Conservation (phyloP, 2,113 vertebrate species). For the Odontesthes bonariensis region DNA sequence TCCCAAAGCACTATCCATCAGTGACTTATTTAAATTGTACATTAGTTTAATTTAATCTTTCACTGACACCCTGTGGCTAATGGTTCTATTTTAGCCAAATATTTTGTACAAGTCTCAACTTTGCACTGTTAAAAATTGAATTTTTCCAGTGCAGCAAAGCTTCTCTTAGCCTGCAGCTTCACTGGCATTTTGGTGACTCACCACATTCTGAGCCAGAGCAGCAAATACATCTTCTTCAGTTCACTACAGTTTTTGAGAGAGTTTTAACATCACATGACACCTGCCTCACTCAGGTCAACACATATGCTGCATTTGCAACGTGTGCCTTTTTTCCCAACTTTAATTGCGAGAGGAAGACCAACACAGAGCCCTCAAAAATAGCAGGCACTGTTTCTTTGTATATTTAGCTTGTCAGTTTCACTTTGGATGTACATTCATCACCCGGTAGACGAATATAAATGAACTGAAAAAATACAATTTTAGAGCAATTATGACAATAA, state of each 20-base stretch:
- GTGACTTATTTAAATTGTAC: background rate
- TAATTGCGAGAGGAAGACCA: conserved; percentile 20
- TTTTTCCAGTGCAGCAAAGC: conserved; percentile 8
- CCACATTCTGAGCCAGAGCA: background rate
- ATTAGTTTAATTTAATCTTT: conserved; percentile 17
- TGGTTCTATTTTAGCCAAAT: background rate
- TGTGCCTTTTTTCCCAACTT: background rate
- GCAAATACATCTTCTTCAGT: background rate
- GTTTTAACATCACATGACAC: too few relatives aligned
- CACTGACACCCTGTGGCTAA: conserved; percentile 9
- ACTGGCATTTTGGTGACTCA: conserved; percentile 35
- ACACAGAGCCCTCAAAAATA: conserved; percentile 6
- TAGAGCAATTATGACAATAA: conserved; percentile 50
- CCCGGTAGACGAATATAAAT: conserved; percentile 22
- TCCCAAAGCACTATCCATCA: background rate
- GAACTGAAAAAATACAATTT: conserved; percentile 42
- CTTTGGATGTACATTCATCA: conserved; percentile 61
- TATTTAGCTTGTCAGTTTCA: conserved; percentile 54
- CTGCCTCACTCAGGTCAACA: background rate
- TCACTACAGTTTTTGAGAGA: too few relatives aligned
- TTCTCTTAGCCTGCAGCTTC: background rate
- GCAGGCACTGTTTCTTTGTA: background rate
- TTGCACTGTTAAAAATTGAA: background rate
- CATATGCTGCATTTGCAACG: background rate
- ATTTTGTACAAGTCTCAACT: background rate